Percentiles rank a stretch among this genome's conserved stretches.
Conservation (phyloP, 2,888 invertebrate species). For the Branchinecta sandiegonensis region DNA sequence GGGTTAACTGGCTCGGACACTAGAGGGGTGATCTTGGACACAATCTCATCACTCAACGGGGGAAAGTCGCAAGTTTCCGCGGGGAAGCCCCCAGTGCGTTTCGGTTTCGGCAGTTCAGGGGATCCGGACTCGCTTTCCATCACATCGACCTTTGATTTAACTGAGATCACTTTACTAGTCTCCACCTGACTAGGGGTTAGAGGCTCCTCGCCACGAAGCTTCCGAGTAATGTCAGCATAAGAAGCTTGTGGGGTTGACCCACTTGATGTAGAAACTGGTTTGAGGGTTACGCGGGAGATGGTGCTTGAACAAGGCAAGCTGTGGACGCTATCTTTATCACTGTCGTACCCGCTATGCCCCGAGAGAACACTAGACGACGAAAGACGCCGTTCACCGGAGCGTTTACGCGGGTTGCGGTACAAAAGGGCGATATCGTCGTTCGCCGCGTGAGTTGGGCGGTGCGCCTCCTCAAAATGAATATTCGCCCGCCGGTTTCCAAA, state of each 20-base stretch:
- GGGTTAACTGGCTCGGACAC: background rate
- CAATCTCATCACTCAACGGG: background rate
- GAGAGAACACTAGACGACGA: conserved; percentile 64
- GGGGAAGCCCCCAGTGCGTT: no score
- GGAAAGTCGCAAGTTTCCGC: no score
- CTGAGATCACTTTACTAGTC: conserved; percentile 4
- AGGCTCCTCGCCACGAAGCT: background rate
- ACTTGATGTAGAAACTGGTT: conserved; percentile 31
- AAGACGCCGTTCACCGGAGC: conserved; percentile 37
- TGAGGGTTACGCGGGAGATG: conserved; percentile 34
- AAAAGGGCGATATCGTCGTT: conserved; percentile 17
- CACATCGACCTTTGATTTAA: conserved; percentile 1
- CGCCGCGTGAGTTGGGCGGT: conserved; percentile 23
- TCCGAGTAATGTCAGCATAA: conserved; percentile 67
- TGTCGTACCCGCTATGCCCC: conserved; percentile 66
- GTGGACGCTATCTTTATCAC: conserved; percentile 68
- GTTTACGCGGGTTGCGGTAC: conserved; percentile 7
- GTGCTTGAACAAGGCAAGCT: conserved; percentile 52
- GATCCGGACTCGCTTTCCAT: background rate
- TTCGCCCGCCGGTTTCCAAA: conserved; percentile 15
- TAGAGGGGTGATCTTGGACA: background rate
- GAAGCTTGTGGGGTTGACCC: conserved; percentile 44
- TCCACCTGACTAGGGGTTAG: background rate
- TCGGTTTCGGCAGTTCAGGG: no score
- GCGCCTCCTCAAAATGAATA: conserved; percentile 22